These are phyloP conservation scores for Labeo calbasu DNA, from an alignment of 2,797 vertebrate species.

Conservation along the genomic window DNA sequence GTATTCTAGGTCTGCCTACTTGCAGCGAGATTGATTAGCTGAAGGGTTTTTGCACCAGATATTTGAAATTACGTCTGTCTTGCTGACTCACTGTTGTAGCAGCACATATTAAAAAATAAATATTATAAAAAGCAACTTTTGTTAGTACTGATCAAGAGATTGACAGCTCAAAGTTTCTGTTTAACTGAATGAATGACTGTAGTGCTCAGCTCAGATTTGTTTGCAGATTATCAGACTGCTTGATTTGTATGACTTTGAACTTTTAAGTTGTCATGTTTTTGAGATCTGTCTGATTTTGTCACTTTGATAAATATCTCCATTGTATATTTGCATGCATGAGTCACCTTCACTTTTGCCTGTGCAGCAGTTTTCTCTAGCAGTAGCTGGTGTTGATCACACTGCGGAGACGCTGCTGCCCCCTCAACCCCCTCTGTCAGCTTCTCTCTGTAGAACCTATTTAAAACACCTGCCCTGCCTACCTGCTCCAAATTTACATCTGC, in stretches of 20 bases:
- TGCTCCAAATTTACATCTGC: conserved; percentile 11
- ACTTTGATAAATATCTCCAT: conserved; percentile 29
- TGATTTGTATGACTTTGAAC: background rate
- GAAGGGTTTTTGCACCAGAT: conserved; percentile 4
- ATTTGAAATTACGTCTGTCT: background rate
- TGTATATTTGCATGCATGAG: conserved; percentile 25
- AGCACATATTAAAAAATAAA: background rate
- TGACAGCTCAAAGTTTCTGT: background rate
- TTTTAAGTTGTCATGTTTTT: background rate
- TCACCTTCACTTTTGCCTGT: conserved; percentile 39
- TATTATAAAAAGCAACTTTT: too few species aligned
- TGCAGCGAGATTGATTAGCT: background rate
- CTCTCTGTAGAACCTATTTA: conserved; percentile 40
- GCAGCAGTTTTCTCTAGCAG: conserved; percentile 30
- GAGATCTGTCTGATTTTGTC: background rate
- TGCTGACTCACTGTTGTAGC: background rate
- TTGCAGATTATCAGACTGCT: background rate
- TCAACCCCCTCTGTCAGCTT: conserved; percentile 20
- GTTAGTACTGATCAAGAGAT: background rate
- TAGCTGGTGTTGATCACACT: conserved; percentile 10
- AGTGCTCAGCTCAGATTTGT: background rate
- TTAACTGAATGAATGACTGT: background rate
- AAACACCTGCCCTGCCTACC: conserved; percentile 40
- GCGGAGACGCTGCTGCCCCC: conserved; percentile 21
- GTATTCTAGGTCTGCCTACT: background rate